A percentile compares a stretch with the other conserved stretches of the same genome.
Conservation (phyloP, 2,113 vertebrate genomes). For the Diphyllodes magnificus region DNA sequence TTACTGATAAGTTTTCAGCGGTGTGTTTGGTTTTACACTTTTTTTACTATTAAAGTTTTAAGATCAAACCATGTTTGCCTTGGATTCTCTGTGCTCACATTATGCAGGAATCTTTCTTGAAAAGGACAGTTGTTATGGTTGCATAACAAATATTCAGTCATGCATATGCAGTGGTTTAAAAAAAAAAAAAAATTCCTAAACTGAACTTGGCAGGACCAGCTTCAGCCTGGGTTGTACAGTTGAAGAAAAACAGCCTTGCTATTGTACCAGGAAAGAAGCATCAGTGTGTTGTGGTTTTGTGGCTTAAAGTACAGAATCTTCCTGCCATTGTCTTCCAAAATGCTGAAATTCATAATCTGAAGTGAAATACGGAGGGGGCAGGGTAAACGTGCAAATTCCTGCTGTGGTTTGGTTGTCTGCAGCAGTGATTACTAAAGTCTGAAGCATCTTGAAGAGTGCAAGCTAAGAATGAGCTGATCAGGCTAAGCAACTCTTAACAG, state of each 20-base stretch:
- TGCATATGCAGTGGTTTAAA: background rate
- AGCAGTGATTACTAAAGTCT: background rate
- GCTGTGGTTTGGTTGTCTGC: background rate
- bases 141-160: conserved; percentile 16
- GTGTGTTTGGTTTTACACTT: conserved; percentile 73
- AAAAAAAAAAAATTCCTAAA: background rate
- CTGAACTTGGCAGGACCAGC: background rate
- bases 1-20: conserved; percentile 51
- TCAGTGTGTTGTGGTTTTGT: background rate
- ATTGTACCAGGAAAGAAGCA: background rate
- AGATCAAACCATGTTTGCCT: conserved; percentile 33
- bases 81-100: background rate
- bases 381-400: background rate
- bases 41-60: conserved; percentile 80
- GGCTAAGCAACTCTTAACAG: background rate
- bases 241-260: background rate
- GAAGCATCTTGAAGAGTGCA: background rate
- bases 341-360: background rate
- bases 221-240: background rate
- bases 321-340: background rate
- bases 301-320: background rate
- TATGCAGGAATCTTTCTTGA: background rate
- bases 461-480: background rate
- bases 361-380: background rate
- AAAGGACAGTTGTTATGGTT: background rate